Evolutionary conservation across 1,140 invertebrate genomes (phyloP).

Genomic region (Andricus grossulariae): DNA sequence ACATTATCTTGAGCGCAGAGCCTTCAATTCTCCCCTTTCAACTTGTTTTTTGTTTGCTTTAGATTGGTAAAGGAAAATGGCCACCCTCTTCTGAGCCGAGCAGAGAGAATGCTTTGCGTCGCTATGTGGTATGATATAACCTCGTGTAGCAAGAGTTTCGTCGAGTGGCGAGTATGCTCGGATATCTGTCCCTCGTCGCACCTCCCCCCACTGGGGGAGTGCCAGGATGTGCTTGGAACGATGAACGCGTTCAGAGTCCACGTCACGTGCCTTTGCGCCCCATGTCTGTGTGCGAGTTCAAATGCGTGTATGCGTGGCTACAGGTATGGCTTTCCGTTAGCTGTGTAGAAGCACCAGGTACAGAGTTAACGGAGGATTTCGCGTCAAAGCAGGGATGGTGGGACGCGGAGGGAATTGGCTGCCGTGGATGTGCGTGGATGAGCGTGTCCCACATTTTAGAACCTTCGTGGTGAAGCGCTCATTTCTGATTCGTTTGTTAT

Average conservation of each 20-base stretch:
- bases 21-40: background rate
- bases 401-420: slow-evolving; percentile 34
- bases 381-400: slow-evolving; percentile 46
- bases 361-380: slow-evolving; percentile 69
- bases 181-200: slow-evolving; percentile 65
- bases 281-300: slow-evolving; percentile 11
- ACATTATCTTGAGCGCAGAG: no score
- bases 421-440: slow-evolving; percentile 47
- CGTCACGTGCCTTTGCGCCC: slow-evolving; percentile 44
- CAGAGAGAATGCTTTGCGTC: slow-evolving; percentile 46
- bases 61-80: background rate
- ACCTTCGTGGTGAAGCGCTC: slow-evolving; percentile 58
- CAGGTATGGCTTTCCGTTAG: slow-evolving; percentile 64
- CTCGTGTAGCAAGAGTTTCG: slow-evolving; percentile 39
- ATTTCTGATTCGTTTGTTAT: slow-evolving; percentile 57
- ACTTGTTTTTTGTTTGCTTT: background rate
- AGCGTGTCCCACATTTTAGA: slow-evolving; percentile 71
- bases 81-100: background rate
- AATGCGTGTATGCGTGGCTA: slow-evolving; percentile 28
- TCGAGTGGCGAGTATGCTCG: slow-evolving; percentile 46
- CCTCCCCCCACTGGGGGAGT: slow-evolving; percentile 70
- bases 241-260: slow-evolving; percentile 65
- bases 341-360: slow-evolving; percentile 57
- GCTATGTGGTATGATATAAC: slow-evolving; percentile 50
- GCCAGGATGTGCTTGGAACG: slow-evolving; percentile 76